Evolutionary conservation across 2,888 invertebrate species (phyloP).

Genomic region (Parascotia fuliginaria): DNA sequence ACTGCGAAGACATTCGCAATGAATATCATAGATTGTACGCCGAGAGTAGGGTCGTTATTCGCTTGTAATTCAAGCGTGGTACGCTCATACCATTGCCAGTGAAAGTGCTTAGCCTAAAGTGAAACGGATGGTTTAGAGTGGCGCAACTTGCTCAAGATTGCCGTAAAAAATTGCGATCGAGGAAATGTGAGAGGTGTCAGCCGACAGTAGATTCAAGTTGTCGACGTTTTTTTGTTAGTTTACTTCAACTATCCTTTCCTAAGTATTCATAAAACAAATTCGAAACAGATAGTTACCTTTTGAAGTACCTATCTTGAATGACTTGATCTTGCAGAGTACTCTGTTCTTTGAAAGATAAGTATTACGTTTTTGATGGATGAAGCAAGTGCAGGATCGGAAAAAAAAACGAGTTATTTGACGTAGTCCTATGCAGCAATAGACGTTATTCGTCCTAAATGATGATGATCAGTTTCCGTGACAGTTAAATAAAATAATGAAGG

Average conservation of each 20-base stretch:
- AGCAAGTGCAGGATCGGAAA: too few relatives aligned
- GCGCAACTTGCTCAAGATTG: constrained; percentile 70
- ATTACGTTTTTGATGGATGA: too few relatives aligned
- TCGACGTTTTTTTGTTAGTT: neutral
- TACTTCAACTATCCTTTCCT: neutral
- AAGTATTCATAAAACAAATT: neutral
- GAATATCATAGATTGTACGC: constrained; percentile 26
- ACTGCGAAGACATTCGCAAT: constrained; percentile 26
- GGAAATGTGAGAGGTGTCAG: constrained; percentile 66
- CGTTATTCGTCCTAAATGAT: too few relatives aligned
- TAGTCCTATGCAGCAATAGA: too few relatives aligned
- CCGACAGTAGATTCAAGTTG: constrained; percentile 16
- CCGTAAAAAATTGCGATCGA: constrained; percentile 69
- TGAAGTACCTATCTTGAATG: too few relatives aligned
- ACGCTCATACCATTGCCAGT: constrained; percentile 74
- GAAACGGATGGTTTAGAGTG: constrained; percentile 76
- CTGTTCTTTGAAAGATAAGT: too few relatives aligned
- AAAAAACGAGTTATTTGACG: too few relatives aligned
- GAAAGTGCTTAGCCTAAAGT: constrained; percentile 82
- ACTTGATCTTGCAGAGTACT: too few relatives aligned
- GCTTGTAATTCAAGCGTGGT: constrained; percentile 47
- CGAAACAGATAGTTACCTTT: too few relatives aligned
- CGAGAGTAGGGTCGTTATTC: constrained; percentile 51
- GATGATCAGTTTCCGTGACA: too few relatives aligned
- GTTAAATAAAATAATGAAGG: constrained; percentile 2